Percentiles rank a stretch among this genome's conserved stretches.
These are phyloP conservation scores for Promerops cafer DNA, from an alignment of 2,113 vertebrate species.

Conservation along the genomic window DNA sequence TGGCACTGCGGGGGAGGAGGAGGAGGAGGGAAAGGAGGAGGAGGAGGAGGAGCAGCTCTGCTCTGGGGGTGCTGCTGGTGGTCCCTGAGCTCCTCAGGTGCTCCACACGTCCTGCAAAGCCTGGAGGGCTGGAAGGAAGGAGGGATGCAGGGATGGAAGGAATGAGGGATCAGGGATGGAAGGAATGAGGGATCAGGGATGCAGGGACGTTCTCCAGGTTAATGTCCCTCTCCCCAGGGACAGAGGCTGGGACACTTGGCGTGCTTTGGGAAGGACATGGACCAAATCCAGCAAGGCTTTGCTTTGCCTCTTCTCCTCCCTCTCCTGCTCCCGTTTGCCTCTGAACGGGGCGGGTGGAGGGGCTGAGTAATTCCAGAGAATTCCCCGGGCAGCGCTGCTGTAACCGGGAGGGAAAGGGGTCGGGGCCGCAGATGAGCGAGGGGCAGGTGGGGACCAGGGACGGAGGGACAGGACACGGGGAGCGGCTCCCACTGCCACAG, in stretches of 20 bases:
- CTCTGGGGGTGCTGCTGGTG: not conserved
- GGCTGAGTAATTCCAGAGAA: not conserved
- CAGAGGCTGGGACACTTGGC: not conserved
- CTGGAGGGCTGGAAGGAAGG: not conserved
- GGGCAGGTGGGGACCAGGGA: not conserved
- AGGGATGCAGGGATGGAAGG: no score
- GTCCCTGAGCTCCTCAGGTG: not conserved
- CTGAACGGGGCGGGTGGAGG: rapidly evolving
- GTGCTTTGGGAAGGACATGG: not conserved
- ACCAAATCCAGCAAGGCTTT: not conserved
- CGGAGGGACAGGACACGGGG: not conserved
- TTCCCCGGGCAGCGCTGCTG: not conserved
- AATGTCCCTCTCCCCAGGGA: not conserved
- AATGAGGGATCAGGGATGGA: rapidly evolving
- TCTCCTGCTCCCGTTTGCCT: not conserved
- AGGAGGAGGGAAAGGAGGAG: not conserved
- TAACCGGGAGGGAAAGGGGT: not conserved
- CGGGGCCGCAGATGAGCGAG: not conserved
- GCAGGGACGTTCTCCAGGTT: not conserved
- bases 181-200: not conserved
- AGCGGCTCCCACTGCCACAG: not conserved
- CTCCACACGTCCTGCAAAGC: not conserved
- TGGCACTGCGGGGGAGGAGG: not conserved
- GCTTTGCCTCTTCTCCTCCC: not conserved
- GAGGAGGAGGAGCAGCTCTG: not conserved